Evolutionary conservation across 2,888 invertebrate species (phyloP).

Genomic region (Acleris sparsana): DNA sequence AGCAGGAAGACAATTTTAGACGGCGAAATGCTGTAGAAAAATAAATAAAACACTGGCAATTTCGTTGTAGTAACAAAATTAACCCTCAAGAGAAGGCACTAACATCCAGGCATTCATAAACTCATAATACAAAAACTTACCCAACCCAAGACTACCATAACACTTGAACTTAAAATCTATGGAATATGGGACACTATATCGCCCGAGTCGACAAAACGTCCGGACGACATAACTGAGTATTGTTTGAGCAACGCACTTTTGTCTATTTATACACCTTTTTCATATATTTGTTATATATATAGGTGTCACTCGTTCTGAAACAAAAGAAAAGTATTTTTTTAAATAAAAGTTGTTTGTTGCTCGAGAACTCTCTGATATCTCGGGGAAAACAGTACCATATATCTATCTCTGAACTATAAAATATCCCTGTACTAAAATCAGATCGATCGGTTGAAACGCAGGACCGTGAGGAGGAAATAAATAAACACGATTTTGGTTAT

Average conservation of each 20-base stretch:
- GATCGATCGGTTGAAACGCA: too few species aligned
- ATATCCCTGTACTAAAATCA: too few species aligned
- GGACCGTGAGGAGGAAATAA: too few species aligned
- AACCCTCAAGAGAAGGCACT: slow-evolving; percentile 14
- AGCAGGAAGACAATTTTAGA: not conserved
- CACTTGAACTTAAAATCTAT: slow-evolving; percentile 11
- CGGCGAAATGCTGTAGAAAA: too few species aligned
- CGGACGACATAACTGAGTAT: slow-evolving; percentile 49
- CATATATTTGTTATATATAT: slow-evolving; percentile 53
- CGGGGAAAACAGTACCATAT: too few species aligned
- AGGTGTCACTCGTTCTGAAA: slow-evolving; percentile 55
- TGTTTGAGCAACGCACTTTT: slow-evolving; percentile 44
- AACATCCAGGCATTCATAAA: slow-evolving; percentile 17
- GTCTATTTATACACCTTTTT: slow-evolving; percentile 53
- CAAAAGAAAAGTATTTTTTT: slow-evolving; percentile 39
- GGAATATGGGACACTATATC: slow-evolving; percentile 16
- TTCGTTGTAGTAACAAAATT: not conserved
- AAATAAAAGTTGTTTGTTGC: too few species aligned
- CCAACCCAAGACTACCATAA: slow-evolving; percentile 1
- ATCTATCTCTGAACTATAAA: too few species aligned
- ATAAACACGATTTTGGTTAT: too few species aligned
- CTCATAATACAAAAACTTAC: slow-evolving; percentile 6
- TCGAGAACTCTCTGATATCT: too few species aligned
- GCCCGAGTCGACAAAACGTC: slow-evolving; percentile 6
- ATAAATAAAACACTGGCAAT: too few species aligned